phyloP scores from a whole-genome alignment of 2,888 invertebrate species.

The Drosophila nigricruria region DNA sequence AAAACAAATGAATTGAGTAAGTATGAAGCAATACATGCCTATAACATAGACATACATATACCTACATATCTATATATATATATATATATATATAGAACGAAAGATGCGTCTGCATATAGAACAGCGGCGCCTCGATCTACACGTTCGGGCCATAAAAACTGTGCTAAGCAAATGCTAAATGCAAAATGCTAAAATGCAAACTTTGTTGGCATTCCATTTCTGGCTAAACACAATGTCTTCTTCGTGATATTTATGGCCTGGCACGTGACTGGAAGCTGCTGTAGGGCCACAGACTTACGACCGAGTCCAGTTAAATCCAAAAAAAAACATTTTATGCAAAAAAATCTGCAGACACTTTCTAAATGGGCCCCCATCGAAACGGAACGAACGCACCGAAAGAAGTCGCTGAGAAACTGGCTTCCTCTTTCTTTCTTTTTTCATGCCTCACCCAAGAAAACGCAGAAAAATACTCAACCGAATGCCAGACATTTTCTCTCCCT shows the following conservation, averaged over 20 bases:
- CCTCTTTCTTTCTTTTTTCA: constrained; percentile 12
- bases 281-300: background rate
- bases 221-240: constrained; percentile 39
- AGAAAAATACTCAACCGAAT: constrained; percentile 34
- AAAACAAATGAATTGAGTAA: constrained; percentile 49
- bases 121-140: constrained; percentile 54
- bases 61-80: background rate
- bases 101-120: constrained; percentile 38
- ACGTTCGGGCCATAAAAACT: constrained; percentile 76
- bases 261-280: constrained; percentile 59
- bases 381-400: constrained; percentile 40
- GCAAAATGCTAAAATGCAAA: constrained; percentile 54
- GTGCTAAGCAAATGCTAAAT: constrained; percentile 55
- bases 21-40: constrained; percentile 13
- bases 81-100: constrained; percentile 3
- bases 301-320: constrained; percentile 29
- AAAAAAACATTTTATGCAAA: constrained; percentile 3
- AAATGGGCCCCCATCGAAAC: constrained; percentile 42
- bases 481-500: constrained; percentile 51
- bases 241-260: constrained; percentile 42
- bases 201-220: constrained; percentile 33
- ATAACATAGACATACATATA: background rate
- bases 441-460: constrained; percentile 35
- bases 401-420: constrained; percentile 44
- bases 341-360: constrained; percentile 50